phyloP scores from a whole-genome alignment of 1,140 invertebrate species.

The Nilaparvata lugens region DNA sequence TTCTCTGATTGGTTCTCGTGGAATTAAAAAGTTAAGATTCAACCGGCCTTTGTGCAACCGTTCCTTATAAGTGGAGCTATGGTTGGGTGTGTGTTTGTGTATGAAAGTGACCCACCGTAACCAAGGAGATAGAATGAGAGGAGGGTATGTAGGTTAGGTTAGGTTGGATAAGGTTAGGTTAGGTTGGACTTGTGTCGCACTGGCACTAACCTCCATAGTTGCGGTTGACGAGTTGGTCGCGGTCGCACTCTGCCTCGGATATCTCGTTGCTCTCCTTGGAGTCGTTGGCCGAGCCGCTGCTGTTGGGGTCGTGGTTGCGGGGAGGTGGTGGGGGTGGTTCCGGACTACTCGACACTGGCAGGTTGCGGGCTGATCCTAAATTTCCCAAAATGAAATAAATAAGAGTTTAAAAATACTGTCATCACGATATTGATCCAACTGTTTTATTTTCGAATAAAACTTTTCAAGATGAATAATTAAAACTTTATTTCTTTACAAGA shows the following conservation, averaged over 20 bases:
- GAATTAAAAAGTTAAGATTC: too few species aligned
- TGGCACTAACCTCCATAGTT: conserved; percentile 59
- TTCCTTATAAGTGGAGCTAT: too few species aligned
- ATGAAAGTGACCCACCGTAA: neutral
- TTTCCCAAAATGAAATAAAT: too few species aligned
- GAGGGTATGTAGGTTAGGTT: neutral
- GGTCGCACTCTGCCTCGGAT: conserved; percentile 86
- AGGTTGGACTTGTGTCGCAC: too few species aligned
- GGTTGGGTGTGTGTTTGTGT: too few species aligned
- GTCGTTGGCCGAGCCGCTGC: conserved; percentile 71
- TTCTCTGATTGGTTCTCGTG: too few species aligned
- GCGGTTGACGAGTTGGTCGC: conserved; percentile 60
- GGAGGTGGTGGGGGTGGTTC: conserved; percentile 75
- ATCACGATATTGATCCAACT: too few species aligned
- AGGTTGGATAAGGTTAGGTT: neutral
- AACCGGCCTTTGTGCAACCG: too few species aligned
- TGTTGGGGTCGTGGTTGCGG: conserved; percentile 58
- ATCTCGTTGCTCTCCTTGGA: conserved; percentile 89
- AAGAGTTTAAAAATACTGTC: too few species aligned
- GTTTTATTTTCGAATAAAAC: too few species aligned
- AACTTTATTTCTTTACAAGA: too few species aligned
- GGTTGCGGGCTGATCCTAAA: conserved; percentile 56
- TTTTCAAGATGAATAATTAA: too few species aligned
- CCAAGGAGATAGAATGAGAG: neutral
- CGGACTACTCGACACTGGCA: conserved; percentile 51